phyloP scores from a whole-genome alignment of 2,888 invertebrate genomes.

The Torymus texanus region DNA sequence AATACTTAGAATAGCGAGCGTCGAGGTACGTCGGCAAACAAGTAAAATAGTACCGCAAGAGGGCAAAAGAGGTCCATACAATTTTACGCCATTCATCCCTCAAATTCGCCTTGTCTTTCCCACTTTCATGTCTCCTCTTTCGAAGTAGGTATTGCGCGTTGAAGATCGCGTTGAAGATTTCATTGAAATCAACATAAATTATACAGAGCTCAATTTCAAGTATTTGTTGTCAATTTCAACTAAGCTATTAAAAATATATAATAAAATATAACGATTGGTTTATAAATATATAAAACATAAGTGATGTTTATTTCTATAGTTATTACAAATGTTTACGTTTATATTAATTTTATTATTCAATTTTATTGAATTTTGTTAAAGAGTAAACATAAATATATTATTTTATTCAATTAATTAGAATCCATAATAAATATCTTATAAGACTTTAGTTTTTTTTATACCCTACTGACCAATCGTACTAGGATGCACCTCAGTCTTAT shows the following conservation, averaged over 20 bases:
- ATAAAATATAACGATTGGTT: slow-evolving; percentile 19
- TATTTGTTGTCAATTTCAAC: slow-evolving; percentile 19
- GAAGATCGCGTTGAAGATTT: slow-evolving; percentile 30
- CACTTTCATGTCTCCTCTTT: slow-evolving; percentile 13
- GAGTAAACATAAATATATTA: neutral
- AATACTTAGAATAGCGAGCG: slow-evolving; percentile 68
- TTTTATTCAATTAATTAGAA: neutral
- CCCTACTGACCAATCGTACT: too few relatives aligned
- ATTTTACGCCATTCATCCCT: slow-evolving; percentile 32
- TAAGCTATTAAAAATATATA: slow-evolving; percentile 1
- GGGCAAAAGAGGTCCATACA: slow-evolving; percentile 41
- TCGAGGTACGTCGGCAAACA: slow-evolving; percentile 63
- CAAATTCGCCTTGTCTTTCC: slow-evolving; percentile 32
- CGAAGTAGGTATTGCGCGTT: slow-evolving; percentile 28
- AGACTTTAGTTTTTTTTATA: too few relatives aligned
- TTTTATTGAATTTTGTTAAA: slow-evolving; percentile 7
- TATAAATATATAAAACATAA: slow-evolving; percentile 7
- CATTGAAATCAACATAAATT: slow-evolving; percentile 17
- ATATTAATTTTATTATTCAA: neutral
- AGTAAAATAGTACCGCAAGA: slow-evolving; percentile 47
- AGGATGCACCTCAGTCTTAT: too few relatives aligned
- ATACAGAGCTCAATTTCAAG: slow-evolving; percentile 16
- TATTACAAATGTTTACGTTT: neutral
- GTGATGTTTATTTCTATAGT: slow-evolving; percentile 5
- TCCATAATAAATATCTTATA: too few relatives aligned